Evolutionary conservation across 1,140 invertebrate genomes (phyloP).

Genomic region (Sesamia nonagrioides): DNA sequence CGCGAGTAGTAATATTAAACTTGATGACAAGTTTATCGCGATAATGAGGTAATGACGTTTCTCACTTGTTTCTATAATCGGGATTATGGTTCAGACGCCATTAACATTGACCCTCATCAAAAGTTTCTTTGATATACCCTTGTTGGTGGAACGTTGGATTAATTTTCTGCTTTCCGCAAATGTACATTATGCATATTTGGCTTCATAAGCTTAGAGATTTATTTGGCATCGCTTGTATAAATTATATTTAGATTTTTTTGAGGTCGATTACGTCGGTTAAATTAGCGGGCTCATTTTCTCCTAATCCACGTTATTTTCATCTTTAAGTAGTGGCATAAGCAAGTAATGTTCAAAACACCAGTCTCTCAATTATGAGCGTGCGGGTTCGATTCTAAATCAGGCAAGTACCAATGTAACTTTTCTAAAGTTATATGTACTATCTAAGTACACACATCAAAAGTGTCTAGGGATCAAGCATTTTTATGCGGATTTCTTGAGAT

Average conservation of each 20-base stretch:
- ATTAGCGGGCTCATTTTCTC: no score
- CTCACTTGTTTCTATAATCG: conserved; percentile 45
- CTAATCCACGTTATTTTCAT: no score
- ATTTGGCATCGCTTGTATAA: conserved; percentile 35
- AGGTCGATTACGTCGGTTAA: no score
- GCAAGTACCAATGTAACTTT: no score
- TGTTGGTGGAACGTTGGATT: conserved; percentile 52
- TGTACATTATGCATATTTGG: conserved; percentile 61
- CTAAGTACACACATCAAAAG: no score
- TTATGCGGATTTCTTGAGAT: no score
- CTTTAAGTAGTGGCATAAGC: background rate
- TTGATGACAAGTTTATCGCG: conserved; percentile 41
- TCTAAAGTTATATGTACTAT: no score
- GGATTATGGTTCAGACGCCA: conserved; percentile 54
- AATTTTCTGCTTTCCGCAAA: conserved; percentile 62
- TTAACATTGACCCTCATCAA: conserved; percentile 71
- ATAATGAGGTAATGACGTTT: conserved; percentile 46
- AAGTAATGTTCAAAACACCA: no score
- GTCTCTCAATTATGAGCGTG: no score
- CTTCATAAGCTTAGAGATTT: conserved; percentile 55
- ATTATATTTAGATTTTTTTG: background rate
- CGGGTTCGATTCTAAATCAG: no score
- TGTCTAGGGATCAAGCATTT: no score
- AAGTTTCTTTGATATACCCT: conserved; percentile 67
- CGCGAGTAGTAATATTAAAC: background rate